Percentiles rank a stretch among this genome's conserved stretches.
Conservation (phyloP, 2,888 invertebrate species). For the Reticulitermes lucifugus region DNA sequence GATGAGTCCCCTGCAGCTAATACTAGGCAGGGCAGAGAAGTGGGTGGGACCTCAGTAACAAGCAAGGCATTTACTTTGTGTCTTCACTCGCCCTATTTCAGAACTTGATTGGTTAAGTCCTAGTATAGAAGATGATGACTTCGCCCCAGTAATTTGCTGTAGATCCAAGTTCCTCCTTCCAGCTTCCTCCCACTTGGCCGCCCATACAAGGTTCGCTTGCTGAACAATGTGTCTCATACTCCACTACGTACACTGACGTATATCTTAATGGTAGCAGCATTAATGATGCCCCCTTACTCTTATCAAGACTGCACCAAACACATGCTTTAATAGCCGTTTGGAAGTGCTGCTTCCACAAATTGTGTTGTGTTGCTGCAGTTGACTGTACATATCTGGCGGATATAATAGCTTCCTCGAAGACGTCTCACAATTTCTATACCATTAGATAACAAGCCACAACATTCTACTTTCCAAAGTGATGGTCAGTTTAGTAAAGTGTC, state of each 20-base stretch:
- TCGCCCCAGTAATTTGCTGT: slow-evolving; percentile 21
- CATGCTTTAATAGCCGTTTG: neutral
- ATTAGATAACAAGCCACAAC: neutral
- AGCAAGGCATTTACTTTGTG: slow-evolving; percentile 29
- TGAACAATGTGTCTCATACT: neutral
- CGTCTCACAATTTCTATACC: neutral
- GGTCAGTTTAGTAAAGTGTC: neutral
- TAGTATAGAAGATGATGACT: slow-evolving; percentile 11
- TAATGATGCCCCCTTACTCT: neutral
- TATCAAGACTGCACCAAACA: neutral
- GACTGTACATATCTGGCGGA: neutral
- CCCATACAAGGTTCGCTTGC: neutral
- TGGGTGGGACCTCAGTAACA: slow-evolving; percentile 12
- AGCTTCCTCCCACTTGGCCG: neutral
- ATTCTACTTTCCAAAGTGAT: neutral
- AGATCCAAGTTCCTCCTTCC: neutral
- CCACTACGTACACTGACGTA: neutral
- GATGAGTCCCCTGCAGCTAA: neutral
- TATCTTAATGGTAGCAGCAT: neutral
- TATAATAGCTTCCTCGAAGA: neutral
- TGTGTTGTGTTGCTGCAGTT: neutral
- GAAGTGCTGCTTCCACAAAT: neutral
- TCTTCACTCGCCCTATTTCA: neutral
- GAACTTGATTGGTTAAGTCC: slow-evolving; percentile 33
- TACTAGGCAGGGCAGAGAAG: neutral